phyloP scores from a whole-genome alignment of 2,888 invertebrate species.

The Notodonta ziczac region DNA sequence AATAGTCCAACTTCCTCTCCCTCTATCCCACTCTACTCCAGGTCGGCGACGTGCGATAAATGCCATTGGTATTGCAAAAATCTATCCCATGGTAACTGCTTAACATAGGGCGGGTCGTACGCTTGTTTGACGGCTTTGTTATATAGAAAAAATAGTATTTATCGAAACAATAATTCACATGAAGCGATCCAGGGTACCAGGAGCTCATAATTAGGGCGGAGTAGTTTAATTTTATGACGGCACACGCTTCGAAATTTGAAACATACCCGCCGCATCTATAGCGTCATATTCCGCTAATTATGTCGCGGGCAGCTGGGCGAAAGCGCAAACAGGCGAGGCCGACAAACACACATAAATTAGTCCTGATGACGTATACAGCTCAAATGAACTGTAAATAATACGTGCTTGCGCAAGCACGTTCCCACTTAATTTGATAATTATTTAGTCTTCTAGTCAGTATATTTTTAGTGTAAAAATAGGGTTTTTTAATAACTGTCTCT shows the following conservation, averaged over 20 bases:
- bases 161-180: too few relatives aligned
- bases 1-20: too few relatives aligned
- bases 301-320: not conserved
- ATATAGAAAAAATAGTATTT: too few relatives aligned
- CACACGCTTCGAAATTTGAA: not conserved
- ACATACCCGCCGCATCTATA: not conserved
- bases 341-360: conserved; percentile 27
- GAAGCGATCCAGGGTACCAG: too few relatives aligned
- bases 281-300: not conserved
- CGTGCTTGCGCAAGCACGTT: not conserved
- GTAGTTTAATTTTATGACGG: not conserved
- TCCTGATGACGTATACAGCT: conserved; percentile 23
- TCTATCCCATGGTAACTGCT: too few relatives aligned
- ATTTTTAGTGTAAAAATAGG: not conserved
- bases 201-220: too few relatives aligned
- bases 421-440: not conserved
- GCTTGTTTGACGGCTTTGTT: too few relatives aligned
- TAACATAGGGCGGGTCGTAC: too few relatives aligned
- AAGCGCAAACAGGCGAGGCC: not conserved
- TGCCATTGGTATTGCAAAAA: too few relatives aligned
- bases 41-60: too few relatives aligned
- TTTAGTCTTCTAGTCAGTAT: not conserved
- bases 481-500: too few relatives aligned
- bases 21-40: too few relatives aligned
- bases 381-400: conserved; percentile 29